These are phyloP conservation scores for Caenorhabditis brenneri DNA, from an alignment of 1,140 invertebrate genomes.

Conservation along the genomic window DNA sequence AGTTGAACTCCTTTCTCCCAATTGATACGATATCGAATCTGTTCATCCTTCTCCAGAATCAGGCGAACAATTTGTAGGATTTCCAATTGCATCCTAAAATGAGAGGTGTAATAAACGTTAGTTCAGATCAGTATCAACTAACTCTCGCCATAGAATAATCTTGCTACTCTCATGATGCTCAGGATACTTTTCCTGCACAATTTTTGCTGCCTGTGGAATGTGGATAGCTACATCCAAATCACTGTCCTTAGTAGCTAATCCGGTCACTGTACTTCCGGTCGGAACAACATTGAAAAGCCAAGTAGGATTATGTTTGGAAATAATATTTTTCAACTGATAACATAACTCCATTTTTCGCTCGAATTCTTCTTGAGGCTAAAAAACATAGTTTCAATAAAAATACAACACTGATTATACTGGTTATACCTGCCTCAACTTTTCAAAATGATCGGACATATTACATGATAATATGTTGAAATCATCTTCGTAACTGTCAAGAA, in stretches of 20 bases:
- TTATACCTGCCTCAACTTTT: neutral
- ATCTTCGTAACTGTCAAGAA: neutral
- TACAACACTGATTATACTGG: too few relatives aligned
- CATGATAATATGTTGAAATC: neutral
- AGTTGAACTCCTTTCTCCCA: constrained; percentile 3
- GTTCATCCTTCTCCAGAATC: neutral
- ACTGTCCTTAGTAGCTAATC: constrained; percentile 16
- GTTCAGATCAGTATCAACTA: neutral
- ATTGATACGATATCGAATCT: neutral
- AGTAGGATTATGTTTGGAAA: neutral
- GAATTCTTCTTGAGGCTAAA: neutral
- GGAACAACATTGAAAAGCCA: constrained; percentile 21
- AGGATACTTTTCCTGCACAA: neutral
- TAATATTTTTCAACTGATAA: neutral
- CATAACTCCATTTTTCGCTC: constrained; percentile 1
- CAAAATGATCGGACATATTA: neutral
- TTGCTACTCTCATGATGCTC: neutral
- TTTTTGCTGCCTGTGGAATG: constrained; percentile 4
- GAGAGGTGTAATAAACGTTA: neutral
- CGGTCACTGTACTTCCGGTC: constrained; percentile 14
- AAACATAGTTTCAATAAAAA: neutral
- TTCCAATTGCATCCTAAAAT: neutral
- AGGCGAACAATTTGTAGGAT: constrained; percentile 7
- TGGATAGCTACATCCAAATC: constrained; percentile 19
- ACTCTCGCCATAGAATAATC: neutral